These are phyloP conservation scores for Macrotus californicus DNA, from an alignment of 2,113 vertebrate genomes.

Conservation along the genomic window DNA sequence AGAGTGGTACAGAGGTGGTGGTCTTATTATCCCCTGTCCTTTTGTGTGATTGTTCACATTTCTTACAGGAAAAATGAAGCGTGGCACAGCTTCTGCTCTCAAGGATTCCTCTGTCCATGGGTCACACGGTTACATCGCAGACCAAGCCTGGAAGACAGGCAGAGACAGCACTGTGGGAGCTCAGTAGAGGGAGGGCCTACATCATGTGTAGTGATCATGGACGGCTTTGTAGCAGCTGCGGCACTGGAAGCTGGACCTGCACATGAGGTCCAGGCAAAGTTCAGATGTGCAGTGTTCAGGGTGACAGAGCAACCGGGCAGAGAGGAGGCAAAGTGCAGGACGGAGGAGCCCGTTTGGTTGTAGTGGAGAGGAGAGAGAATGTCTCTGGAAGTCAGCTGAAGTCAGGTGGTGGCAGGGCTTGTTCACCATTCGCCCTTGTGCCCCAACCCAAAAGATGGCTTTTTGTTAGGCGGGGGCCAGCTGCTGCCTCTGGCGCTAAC, in stretches of 20 bases:
- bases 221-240: not conserved
- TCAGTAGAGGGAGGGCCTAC: not conserved
- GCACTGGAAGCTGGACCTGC: not conserved
- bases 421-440: not conserved
- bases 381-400: not conserved
- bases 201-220: not conserved
- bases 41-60: not conserved
- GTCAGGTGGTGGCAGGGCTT: not conserved
- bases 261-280: not conserved
- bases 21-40: not conserved
- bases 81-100: not conserved
- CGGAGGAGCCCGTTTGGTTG: not conserved
- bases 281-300: not conserved
- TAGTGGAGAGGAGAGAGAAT: not conserved
- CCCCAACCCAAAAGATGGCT: not conserved
- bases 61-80: not conserved
- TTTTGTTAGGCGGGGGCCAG: not conserved
- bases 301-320: not conserved
- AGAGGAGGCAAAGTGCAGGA: not conserved
- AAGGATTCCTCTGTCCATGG: not conserved
- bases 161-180: not conserved
- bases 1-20: too few relatives aligned
- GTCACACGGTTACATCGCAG: accelerated
- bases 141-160: not conserved
- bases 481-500: not conserved